Conservation (phyloP, 2,113 vertebrate genomes). For the Pterophyllum scalare region DNA sequence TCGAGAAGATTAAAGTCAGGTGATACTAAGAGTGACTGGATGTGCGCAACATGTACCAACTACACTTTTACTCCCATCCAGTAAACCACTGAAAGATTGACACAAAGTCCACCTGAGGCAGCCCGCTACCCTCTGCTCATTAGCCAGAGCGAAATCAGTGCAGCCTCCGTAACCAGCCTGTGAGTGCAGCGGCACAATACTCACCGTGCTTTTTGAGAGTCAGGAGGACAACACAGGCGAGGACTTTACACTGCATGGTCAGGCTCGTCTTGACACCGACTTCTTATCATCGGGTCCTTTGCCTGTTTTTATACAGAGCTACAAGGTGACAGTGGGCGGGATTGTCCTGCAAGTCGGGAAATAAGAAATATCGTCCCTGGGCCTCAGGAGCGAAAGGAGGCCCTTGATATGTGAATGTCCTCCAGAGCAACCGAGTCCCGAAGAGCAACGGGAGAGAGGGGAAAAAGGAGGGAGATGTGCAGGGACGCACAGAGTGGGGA, state of each 20-base stretch:
- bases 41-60: neutral
- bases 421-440: conserved; percentile 36
- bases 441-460: conserved; percentile 3
- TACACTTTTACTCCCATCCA: neutral
- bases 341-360: conserved; percentile 41
- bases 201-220: conserved; percentile 77
- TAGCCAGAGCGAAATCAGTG: conserved; percentile 5
- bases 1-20: neutral
- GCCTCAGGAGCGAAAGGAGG: conserved; percentile 57
- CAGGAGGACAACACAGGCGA: conserved; percentile 66
- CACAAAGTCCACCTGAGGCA: neutral
- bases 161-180: neutral
- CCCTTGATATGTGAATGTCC: conserved; percentile 59
- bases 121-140: neutral
- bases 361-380: conserved; percentile 67
- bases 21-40: neutral
- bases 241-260: conserved; percentile 82
- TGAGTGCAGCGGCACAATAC: conserved; percentile 53
- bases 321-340: conserved; percentile 66
- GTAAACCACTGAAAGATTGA: neutral
- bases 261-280: conserved; percentile 58
- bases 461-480: conserved; percentile 45
- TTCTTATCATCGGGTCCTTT: conserved; percentile 75
- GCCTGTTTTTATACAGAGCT: conserved; percentile 62
- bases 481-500: conserved; percentile 57